Conservation (phyloP, 2,888 invertebrate species). For the Nomada lathburiana region DNA sequence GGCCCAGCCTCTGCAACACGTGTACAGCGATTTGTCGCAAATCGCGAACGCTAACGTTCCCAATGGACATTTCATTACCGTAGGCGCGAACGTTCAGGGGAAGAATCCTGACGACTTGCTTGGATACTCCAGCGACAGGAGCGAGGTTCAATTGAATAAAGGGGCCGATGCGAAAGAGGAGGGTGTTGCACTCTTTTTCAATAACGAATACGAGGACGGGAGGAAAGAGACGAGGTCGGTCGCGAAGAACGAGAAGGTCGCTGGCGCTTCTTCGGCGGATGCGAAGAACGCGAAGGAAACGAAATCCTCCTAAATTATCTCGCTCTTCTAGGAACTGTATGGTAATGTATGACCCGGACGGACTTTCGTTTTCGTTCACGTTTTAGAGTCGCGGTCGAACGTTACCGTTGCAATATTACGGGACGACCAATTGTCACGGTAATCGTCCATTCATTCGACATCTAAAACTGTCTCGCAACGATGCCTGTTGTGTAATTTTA, state of each 20-base stretch:
- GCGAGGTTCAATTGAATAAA: slow-evolving; percentile 46
- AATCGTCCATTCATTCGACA: no score
- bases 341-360: slow-evolving; percentile 32
- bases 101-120: slow-evolving; percentile 25
- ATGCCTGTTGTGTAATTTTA: neutral
- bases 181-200: slow-evolving; percentile 78
- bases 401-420: neutral
- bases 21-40: slow-evolving; percentile 69
- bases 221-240: slow-evolving; percentile 74
- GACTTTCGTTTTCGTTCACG: neutral
- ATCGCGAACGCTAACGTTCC: slow-evolving; percentile 34
- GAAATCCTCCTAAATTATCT: slow-evolving; percentile 52
- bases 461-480: neutral
- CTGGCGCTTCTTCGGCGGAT: slow-evolving; percentile 10
- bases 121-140: slow-evolving; percentile 46
- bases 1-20: slow-evolving; percentile 71
- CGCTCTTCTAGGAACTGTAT: slow-evolving; percentile 23
- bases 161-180: slow-evolving; percentile 63
- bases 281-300: slow-evolving; percentile 29
- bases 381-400: neutral
- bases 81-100: slow-evolving; percentile 29
- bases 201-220: slow-evolving; percentile 73
- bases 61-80: slow-evolving; percentile 58
- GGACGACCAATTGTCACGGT: neutral
- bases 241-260: slow-evolving; percentile 53